Percentiles rank a stretch among this genome's conserved stretches.
phyloP scores from a whole-genome alignment of 2,888 invertebrate genomes.

The Eilema sororculum region DNA sequence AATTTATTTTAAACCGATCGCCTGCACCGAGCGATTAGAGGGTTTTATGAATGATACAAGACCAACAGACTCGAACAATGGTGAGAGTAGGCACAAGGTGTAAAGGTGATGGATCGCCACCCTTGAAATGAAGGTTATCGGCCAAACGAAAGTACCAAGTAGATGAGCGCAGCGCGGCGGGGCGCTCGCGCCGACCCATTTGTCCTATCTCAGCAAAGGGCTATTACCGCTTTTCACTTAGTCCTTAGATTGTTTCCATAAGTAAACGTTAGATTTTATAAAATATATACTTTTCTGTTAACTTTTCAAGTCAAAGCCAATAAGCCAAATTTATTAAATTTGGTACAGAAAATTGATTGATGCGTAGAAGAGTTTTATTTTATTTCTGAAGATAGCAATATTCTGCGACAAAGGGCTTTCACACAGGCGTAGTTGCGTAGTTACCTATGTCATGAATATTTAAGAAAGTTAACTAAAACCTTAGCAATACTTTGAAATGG shows the following conservation, averaged over 20 bases:
- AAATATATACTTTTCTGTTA: background rate
- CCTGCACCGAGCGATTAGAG: slow-evolving; percentile 42
- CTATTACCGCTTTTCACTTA: slow-evolving; percentile 48
- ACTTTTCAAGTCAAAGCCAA: background rate
- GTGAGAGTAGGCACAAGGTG: slow-evolving; percentile 69
- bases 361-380: background rate
- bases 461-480: too few relatives aligned
- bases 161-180: slow-evolving; percentile 64
- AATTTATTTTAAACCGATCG: slow-evolving; percentile 70
- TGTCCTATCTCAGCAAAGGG: slow-evolving; percentile 53
- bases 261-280: slow-evolving; percentile 22
- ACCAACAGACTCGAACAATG: slow-evolving; percentile 66
- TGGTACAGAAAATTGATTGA: background rate
- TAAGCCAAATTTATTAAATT: background rate
- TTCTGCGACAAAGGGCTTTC: too few relatives aligned
- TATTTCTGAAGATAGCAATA: too few relatives aligned
- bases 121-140: slow-evolving; percentile 76
- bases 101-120: slow-evolving; percentile 69
- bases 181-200: slow-evolving; percentile 58
- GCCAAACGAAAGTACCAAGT: slow-evolving; percentile 51
- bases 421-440: too few relatives aligned
- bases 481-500: background rate
- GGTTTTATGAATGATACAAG: slow-evolving; percentile 49
- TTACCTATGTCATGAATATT: too few relatives aligned
- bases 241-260: slow-evolving; percentile 44